Evolutionary conservation across 2,888 invertebrate species (phyloP).

Genomic region (Protula sp.): DNA sequence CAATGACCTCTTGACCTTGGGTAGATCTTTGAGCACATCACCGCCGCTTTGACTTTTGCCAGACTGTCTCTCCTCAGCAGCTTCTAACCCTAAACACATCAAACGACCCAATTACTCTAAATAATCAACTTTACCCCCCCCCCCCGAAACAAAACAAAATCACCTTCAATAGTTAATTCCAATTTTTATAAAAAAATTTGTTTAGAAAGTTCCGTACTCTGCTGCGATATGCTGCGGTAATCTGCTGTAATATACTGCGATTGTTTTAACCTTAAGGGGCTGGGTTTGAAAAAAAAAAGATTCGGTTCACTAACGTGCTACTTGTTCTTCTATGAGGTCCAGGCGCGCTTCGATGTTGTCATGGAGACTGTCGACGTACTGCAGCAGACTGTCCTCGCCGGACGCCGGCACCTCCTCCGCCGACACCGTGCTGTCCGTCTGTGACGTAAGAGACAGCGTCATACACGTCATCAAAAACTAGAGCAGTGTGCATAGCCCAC

Average conservation of each 20-base stretch:
- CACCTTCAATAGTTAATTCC: not conserved
- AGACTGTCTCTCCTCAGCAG: slow-evolving; percentile 1
- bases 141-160: slow-evolving; percentile 9
- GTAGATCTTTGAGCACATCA: slow-evolving; percentile 15
- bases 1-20: slow-evolving; percentile 14
- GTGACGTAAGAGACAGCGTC: not conserved
- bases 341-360: slow-evolving; percentile 5
- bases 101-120: no score
- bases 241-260: no score
- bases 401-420: not conserved
- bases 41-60: not conserved
- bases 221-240: no score
- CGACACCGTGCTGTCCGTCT: not conserved
- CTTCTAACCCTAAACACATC: no score
- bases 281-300: no score
- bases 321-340: slow-evolving; percentile 10
- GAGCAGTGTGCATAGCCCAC: no score
- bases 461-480: no score
- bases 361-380: slow-evolving; percentile 12
- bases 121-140: no score
- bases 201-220: no score
- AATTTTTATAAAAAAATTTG: not conserved
- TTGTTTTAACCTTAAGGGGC: no score
- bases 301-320: slow-evolving; percentile 7
- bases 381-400: slow-evolving; percentile 10